These are phyloP conservation scores for Podotricha telesiphe DNA, from an alignment of 2,888 invertebrate species.

Conservation along the genomic window DNA sequence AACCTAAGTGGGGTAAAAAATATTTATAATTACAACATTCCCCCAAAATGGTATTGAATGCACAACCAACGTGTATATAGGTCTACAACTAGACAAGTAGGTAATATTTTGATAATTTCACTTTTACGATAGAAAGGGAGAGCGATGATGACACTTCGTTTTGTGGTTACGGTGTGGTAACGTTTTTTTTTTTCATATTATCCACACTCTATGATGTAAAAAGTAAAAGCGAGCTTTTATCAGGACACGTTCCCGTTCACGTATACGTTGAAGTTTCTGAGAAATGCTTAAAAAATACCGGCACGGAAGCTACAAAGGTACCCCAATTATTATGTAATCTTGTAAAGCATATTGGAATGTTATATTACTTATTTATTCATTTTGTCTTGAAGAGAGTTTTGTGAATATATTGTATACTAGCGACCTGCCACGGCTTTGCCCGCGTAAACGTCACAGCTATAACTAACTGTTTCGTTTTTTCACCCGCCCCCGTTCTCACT, in stretches of 20 bases:
- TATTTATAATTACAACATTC: too few species aligned
- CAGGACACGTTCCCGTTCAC: slow-evolving; percentile 4
- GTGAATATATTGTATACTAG: neutral
- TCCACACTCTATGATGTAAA: slow-evolving; percentile 31
- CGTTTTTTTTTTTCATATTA: slow-evolving; percentile 32
- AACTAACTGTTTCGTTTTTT: too few species aligned
- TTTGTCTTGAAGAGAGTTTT: neutral
- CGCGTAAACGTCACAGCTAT: too few species aligned
- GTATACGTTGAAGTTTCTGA: neutral
- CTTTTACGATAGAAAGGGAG: slow-evolving; percentile 33
- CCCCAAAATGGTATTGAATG: too few species aligned
- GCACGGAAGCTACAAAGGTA: slow-evolving; percentile 22
- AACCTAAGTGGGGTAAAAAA: too few species aligned
- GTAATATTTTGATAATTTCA: slow-evolving; percentile 7
- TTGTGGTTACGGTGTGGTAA: slow-evolving; percentile 29
- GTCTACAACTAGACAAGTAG: too few species aligned
- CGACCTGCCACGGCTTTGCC: too few species aligned
- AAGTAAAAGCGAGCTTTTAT: slow-evolving; percentile 19
- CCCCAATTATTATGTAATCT: slow-evolving; percentile 7
- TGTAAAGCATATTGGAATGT: slow-evolving; percentile 6
- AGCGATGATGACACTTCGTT: slow-evolving; percentile 35
- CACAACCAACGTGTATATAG: too few species aligned
- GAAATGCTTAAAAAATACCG: neutral
- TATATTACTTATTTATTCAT: neutral
- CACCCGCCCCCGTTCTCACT: too few species aligned